Conservation (phyloP, 64 coral and sea anemone species). For the Actinia tenebrosa region DNA sequence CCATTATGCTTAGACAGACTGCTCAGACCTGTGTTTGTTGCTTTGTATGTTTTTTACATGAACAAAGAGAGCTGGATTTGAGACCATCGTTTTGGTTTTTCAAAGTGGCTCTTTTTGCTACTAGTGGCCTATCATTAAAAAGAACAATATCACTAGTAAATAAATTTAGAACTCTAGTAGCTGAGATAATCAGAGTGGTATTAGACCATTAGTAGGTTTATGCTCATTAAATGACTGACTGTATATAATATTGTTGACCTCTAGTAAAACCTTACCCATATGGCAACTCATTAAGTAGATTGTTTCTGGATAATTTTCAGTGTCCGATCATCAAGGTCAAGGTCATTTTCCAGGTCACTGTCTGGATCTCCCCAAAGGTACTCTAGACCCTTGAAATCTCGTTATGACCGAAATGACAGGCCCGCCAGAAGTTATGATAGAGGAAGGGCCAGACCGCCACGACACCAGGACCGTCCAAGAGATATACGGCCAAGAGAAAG, state of each 20-base stretch:
- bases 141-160: too few relatives aligned
- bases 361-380: constrained; percentile 77
- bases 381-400: constrained; percentile 34
- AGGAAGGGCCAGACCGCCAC: constrained; percentile 42
- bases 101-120: too few relatives aligned
- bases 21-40: too few relatives aligned
- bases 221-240: too few relatives aligned
- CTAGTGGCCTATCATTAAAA: too few relatives aligned
- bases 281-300: neutral
- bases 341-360: constrained; percentile 85
- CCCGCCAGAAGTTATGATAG: constrained; percentile 45
- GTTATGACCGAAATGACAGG: constrained; percentile 11
- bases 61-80: too few relatives aligned
- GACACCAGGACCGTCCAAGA: constrained; percentile 22
- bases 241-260: neutral
- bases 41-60: too few relatives aligned
- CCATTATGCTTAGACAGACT: too few relatives aligned
- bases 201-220: too few relatives aligned
- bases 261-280: neutral
- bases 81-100: too few relatives aligned
- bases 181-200: too few relatives aligned
- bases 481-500: constrained; percentile 19
- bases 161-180: too few relatives aligned
- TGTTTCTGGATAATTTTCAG: neutral
- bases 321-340: constrained; percentile 77